A percentile compares a stretch with the other conserved stretches of the same genome.
phyloP scores from a whole-genome alignment of 2,888 invertebrate species.

The Chydorus sphaericus region DNA sequence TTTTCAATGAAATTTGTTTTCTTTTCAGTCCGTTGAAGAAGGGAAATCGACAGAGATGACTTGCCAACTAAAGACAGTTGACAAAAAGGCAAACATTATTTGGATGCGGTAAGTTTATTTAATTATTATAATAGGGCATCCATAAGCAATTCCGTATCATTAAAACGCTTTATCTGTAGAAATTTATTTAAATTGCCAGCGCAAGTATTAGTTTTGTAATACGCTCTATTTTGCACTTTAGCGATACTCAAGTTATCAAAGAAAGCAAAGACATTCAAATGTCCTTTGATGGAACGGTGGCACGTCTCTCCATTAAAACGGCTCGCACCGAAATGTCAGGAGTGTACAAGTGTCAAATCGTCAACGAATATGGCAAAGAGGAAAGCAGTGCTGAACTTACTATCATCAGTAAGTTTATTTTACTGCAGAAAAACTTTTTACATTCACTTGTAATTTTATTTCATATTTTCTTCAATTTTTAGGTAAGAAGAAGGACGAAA shows the following conservation, averaged over 20 bases:
- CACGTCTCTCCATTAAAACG: conserved; percentile 61
- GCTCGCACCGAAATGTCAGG: conserved; percentile 59
- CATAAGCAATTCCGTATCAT: too few relatives aligned
- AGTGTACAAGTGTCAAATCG: conserved; percentile 68
- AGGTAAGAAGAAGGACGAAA: conserved; percentile 17
- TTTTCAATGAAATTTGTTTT: conserved; percentile 17
- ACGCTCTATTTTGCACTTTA: conserved; percentile 20
- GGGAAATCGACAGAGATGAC: conserved; percentile 64
- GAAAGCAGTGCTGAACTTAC: conserved; percentile 73
- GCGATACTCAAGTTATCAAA: conserved; percentile 50
- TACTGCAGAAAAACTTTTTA: neutral
- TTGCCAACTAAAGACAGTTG: conserved; percentile 53
- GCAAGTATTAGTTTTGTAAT: neutral
- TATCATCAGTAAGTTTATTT: conserved; percentile 38
- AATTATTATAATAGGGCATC: too few relatives aligned
- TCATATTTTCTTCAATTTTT: neutral
- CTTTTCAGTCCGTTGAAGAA: conserved; percentile 44
- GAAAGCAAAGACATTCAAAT: conserved; percentile 62
- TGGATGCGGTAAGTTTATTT: conserved; percentile 61
- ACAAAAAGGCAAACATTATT: conserved; percentile 62
- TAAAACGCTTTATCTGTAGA: neutral
- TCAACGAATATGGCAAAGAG: conserved; percentile 81
- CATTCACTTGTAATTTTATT: conserved; percentile 2
- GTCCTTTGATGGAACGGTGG: conserved; percentile 67
- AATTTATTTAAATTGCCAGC: neutral